Conservation (phyloP, 2,888 invertebrate species). For the Elaeidobius kamerunicus region DNA sequence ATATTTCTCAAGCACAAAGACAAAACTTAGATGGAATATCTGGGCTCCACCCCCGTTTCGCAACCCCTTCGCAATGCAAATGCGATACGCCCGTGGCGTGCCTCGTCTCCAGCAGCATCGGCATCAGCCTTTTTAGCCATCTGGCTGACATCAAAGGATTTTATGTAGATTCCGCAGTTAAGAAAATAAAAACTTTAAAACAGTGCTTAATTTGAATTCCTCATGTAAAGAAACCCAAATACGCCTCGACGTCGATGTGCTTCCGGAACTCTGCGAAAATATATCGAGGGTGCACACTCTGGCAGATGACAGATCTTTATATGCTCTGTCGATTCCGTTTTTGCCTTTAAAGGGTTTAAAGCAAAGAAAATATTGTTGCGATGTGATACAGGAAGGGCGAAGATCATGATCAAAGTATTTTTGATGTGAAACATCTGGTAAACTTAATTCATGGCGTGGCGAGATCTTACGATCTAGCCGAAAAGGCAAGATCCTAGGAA, state of each 20-base stretch:
- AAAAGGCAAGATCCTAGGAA: too few species aligned
- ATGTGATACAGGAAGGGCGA: too few species aligned
- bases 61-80: conserved; percentile 50
- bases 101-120: conserved; percentile 37
- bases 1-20: conserved; percentile 50
- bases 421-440: too few species aligned
- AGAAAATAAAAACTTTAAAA: conserved; percentile 51
- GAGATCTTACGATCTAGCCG: too few species aligned
- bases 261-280: conserved; percentile 12
- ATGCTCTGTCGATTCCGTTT: background rate
- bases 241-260: conserved; percentile 25
- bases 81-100: conserved; percentile 45
- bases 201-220: conserved; percentile 46
- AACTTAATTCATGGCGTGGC: too few species aligned
- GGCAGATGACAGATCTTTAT: conserved; percentile 1
- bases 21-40: conserved; percentile 50
- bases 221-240: conserved; percentile 45
- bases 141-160: conserved; percentile 49
- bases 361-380: background rate
- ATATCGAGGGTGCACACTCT: conserved; percentile 5
- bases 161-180: conserved; percentile 47
- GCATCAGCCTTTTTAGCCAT: conserved; percentile 46
- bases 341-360: background rate
- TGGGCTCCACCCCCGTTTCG: conserved; percentile 43
- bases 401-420: too few species aligned